Evolutionary conservation across 2,888 invertebrate species (phyloP).

Genomic region (Amphimallon solstitiale): DNA sequence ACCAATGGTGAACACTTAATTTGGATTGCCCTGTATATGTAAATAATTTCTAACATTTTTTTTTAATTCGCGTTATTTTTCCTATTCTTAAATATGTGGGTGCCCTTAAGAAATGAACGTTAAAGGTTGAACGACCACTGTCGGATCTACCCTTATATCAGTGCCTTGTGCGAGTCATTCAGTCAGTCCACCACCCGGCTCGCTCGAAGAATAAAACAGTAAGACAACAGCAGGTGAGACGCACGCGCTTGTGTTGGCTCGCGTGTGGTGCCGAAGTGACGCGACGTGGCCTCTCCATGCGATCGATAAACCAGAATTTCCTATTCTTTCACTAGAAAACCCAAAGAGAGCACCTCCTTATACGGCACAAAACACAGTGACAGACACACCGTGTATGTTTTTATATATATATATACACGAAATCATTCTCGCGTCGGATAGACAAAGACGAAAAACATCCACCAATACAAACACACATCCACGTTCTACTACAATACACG

Average conservation of each 20-base stretch:
- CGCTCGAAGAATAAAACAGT: conserved; percentile 17
- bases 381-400: conserved; percentile 55
- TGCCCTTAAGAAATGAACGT: too few relatives aligned
- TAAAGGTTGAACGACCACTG: too few relatives aligned
- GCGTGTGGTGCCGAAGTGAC: conserved; percentile 63
- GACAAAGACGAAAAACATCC: too few relatives aligned
- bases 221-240: conserved; percentile 57
- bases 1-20: too few relatives aligned
- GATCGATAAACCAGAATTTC: conserved; percentile 50
- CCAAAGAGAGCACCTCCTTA: conserved; percentile 37
- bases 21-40: too few relatives aligned
- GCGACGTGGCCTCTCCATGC: conserved; percentile 49
- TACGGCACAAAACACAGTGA: conserved; percentile 55
- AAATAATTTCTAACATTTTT: too few relatives aligned
- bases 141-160: too few relatives aligned
- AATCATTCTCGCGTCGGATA: background rate
- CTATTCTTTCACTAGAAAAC: conserved; percentile 36
- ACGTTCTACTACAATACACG: too few relatives aligned
- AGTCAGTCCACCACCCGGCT: background rate
- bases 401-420: conserved; percentile 48
- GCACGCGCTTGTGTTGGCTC: conserved; percentile 64
- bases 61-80: too few relatives aligned
- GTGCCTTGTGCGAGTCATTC: too few relatives aligned
- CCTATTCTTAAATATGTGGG: too few relatives aligned
- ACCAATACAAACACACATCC: too few relatives aligned